phyloP scores from a whole-genome alignment of 2,888 invertebrate species.

The Pyrrhia umbra region DNA sequence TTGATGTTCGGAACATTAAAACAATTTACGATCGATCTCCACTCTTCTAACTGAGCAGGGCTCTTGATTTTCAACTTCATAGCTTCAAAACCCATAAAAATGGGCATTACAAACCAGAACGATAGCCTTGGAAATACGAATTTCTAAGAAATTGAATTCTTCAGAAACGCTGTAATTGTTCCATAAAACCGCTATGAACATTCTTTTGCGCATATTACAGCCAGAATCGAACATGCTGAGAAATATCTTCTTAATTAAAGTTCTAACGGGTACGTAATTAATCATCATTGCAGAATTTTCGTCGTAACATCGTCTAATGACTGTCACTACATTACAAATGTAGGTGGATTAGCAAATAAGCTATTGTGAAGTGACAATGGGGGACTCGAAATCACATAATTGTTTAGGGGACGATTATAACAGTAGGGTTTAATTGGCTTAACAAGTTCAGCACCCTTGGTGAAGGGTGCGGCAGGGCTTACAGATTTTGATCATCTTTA shows the following conservation, averaged over 20 bases:
- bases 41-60: constrained; percentile 16
- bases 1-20: constrained; percentile 44
- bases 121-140: constrained; percentile 43
- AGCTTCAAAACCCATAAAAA: constrained; percentile 50
- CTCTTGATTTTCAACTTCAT: constrained; percentile 58
- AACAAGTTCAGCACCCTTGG: constrained; percentile 82
- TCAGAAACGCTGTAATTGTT: constrained; percentile 31
- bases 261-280: constrained; percentile 56
- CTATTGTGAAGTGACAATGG: constrained; percentile 79
- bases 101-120: constrained; percentile 38
- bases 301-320: constrained; percentile 62
- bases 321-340: constrained; percentile 66
- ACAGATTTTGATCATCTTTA: constrained; percentile 69
- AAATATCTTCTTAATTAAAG: constrained; percentile 48
- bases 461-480: constrained; percentile 71
- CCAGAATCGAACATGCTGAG: constrained; percentile 22
- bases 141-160: constrained; percentile 27
- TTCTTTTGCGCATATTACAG: constrained; percentile 29
- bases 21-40: constrained; percentile 37
- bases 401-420: constrained; percentile 84
- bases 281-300: constrained; percentile 51
- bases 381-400: constrained; percentile 82
- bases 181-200: constrained; percentile 26
- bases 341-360: constrained; percentile 74
- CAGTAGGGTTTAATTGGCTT: constrained; percentile 84